A percentile compares a stretch with the other conserved stretches of the same genome.
These are phyloP conservation scores for Amyelois transitella DNA, from an alignment of 1,140 invertebrate species.

Conservation along the genomic window DNA sequence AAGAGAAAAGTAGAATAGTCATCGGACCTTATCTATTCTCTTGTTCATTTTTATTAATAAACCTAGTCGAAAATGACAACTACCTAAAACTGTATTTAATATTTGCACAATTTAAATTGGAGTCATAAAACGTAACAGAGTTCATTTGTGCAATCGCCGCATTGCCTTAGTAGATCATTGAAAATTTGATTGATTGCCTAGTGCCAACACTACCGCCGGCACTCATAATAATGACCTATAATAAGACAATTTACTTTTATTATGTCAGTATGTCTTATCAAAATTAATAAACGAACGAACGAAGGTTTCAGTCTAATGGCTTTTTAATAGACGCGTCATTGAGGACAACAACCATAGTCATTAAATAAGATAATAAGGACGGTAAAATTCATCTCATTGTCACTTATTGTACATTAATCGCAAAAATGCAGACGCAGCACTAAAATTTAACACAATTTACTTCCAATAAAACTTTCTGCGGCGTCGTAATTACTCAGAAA, in stretches of 20 bases:
- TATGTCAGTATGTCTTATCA: background rate
- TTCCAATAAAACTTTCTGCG: slow-evolving; percentile 19
- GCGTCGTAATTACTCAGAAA: slow-evolving; percentile 22
- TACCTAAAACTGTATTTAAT: no score
- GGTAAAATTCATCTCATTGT: slow-evolving; percentile 7
- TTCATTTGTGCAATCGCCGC: slow-evolving; percentile 10
- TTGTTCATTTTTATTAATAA: no score
- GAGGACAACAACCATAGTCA: background rate
- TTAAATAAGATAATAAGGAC: background rate
- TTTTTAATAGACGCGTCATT: slow-evolving; percentile 3
- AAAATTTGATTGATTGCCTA: slow-evolving; percentile 12
- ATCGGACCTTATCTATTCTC: no score
- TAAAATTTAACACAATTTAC: slow-evolving; percentile 23
- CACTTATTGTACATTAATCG: slow-evolving; percentile 7
- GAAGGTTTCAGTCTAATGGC: background rate
- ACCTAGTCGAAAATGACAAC: no score
- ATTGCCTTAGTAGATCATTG: slow-evolving; percentile 10
- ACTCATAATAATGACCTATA: background rate
- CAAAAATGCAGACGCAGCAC: slow-evolving; percentile 18
- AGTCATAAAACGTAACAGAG: background rate
- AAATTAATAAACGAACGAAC: background rate
- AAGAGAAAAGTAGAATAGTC: no score
- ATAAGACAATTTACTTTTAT: background rate
- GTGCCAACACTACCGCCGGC: background rate
- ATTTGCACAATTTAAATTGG: no score